Base-by-base conservation (phyloP, 2,113 vertebrate species). In the Sphaerodactylus townsendi region DNA sequence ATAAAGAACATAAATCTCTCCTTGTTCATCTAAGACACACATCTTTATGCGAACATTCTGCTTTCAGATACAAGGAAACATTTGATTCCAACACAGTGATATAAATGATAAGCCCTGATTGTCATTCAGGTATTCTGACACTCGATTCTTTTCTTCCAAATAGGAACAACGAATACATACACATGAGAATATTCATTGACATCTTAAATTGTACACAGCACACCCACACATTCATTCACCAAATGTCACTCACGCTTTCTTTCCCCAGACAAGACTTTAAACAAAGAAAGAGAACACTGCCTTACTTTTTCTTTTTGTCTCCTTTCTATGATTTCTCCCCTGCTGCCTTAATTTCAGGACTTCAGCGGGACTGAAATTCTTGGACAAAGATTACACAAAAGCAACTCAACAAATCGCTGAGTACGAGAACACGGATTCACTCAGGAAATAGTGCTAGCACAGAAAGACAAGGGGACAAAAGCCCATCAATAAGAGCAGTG, bases 401-500 rank as follows among this genome's bases (percentile, higher is more conserved):
- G 90, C 83, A 85, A 89, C 79, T 91, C 75, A 25, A 37, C 74
- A 23, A 70, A 64, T 3, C 13, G 46, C 72, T 66, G 83, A 56
- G 88, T 19, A 50, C 85, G 71, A 28, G 89, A 79, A 2, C 39
- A 5, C 70, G 48, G 86, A 79, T 72, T 44, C 15, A 74, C 50
- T 70, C 79, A 80, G 85, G 71, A 81, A 74, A 62, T 46, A 62
- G 87, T 74, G 87, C 85, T 89, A 48, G 89, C 62, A 3, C 83
- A 86, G 92, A 17, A 72, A 83, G 85, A 88, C 15, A 14, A 50
- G 86, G 56, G 92, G 92, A 94, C 92, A 94, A 93, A 92, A 94
- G 91, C 86, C 62, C 88, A 46, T 87, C 87, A 1, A 81, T 33
- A 80, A 35, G 90, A 79, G 90, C 88, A 74, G 81, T 23, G 90